These are phyloP conservation scores for Papilio xuthus DNA, from an alignment of 1,140 invertebrate species.

Conservation along the genomic window DNA sequence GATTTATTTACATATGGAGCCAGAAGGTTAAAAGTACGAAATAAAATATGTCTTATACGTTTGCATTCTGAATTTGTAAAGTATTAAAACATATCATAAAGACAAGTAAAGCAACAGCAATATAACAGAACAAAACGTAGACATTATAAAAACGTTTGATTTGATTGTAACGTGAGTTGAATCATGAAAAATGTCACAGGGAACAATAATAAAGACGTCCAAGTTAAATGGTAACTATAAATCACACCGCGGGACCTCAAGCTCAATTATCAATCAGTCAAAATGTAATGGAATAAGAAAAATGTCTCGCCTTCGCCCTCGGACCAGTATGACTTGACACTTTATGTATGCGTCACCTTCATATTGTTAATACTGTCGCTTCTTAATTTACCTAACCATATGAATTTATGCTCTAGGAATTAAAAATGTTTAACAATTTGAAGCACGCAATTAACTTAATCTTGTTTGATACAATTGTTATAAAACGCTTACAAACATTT, in stretches of 20 bases:
- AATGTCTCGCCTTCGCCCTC: constrained; percentile 19
- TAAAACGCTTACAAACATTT: too few relatives aligned
- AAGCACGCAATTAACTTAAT: too few relatives aligned
- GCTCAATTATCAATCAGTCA: constrained; percentile 33
- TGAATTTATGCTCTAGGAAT: too few relatives aligned
- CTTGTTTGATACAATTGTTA: too few relatives aligned
- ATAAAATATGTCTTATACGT: too few relatives aligned
- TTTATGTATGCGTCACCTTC: not conserved
- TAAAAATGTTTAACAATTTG: too few relatives aligned
- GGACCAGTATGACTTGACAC: constrained; percentile 26
- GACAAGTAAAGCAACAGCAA: too few relatives aligned
- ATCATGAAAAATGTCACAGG: constrained; percentile 24
- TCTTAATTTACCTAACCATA: too few relatives aligned
- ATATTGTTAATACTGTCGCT: too few relatives aligned
- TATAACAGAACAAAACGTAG: not conserved
- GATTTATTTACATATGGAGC: not conserved
- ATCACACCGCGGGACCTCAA: constrained; percentile 18
- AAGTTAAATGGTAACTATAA: constrained; percentile 29
- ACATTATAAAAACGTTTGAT: constrained; percentile 18
- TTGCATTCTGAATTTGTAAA: too few relatives aligned
- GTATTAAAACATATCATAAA: too few relatives aligned
- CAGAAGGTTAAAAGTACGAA: not conserved
- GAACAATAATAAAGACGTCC: constrained; percentile 25
- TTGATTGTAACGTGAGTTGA: constrained; percentile 26
- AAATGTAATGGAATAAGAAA: constrained; percentile 33